These are phyloP conservation scores for Gadopsis marmoratus DNA, from an alignment of 2,797 vertebrate species.

Conservation along the genomic window DNA sequence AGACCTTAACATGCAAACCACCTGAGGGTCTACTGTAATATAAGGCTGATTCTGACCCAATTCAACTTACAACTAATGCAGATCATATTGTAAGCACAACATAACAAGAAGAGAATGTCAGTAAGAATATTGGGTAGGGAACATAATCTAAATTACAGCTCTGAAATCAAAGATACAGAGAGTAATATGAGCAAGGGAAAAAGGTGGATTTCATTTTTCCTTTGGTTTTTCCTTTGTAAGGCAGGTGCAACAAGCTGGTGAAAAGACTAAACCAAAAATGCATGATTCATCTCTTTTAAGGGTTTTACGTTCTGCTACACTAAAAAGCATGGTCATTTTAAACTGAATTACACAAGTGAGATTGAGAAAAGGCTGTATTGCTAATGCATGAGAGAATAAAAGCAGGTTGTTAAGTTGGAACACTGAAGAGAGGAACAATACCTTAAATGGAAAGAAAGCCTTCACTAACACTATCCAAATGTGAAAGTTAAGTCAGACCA, in stretches of 20 bases:
- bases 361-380: conserved; percentile 14
- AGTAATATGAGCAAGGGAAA: not conserved
- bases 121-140: not conserved
- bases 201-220: not conserved
- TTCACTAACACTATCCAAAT: conserved; percentile 40
- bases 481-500: conserved; percentile 33
- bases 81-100: not conserved
- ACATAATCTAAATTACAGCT: not conserved
- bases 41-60: not conserved
- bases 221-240: not conserved
- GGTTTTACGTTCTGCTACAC: not conserved
- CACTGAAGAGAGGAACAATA: conserved; percentile 40
- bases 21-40: not conserved
- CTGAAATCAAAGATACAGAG: not conserved
- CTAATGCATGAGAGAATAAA: conserved; percentile 25
- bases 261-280: not conserved
- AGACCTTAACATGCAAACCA: not conserved
- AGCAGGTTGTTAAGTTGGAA: conserved; percentile 30
- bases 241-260: not conserved
- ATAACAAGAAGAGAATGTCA: not conserved
- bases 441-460: conserved; percentile 68
- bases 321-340: not conserved
- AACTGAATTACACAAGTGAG: conserved; percentile 9
- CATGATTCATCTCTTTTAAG: not conserved
- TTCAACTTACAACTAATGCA: not conserved